Evolutionary conservation across 2,797 vertebrate species (phyloP).

Genomic region (Chaetophractus vellerosus): DNA sequence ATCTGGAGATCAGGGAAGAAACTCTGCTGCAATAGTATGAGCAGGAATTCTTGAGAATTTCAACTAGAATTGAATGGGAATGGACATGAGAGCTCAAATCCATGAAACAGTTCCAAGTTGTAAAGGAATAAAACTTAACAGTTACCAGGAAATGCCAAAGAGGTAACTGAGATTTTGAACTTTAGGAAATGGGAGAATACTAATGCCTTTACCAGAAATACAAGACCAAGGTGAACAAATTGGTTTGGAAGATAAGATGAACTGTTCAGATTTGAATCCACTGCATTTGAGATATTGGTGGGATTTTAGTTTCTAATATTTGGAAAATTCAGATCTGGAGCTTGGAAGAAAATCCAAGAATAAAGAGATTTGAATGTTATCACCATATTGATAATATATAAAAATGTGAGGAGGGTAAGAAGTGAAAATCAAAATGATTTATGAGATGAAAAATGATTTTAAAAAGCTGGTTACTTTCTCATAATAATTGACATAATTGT

Average conservation of each 20-base stretch:
- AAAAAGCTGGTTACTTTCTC: not conserved
- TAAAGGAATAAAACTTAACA: not conserved
- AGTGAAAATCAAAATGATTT: slow-evolving; percentile 17
- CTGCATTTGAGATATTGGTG: not conserved
- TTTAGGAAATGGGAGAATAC: not conserved
- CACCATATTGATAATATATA: not conserved
- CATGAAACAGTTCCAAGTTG: not conserved
- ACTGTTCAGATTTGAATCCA: not conserved
- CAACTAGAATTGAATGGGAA: not conserved
- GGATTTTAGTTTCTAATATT: not conserved
- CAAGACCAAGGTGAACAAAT: not conserved
- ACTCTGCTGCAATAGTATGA: not conserved
- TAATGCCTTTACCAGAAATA: not conserved
- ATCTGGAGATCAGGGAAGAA: not conserved
- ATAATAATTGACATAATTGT: not conserved
- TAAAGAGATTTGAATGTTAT: not conserved
- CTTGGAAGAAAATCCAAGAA: slow-evolving; percentile 43
- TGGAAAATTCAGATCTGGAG: not conserved
- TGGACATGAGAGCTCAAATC: not conserved
- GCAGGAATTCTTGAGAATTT: slow-evolving; percentile 27
- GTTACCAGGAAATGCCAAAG: not conserved
- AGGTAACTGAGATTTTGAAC: not conserved
- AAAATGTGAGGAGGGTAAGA: not conserved
- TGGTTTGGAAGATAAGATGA: not conserved
- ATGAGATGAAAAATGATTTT: not conserved